phyloP scores from a whole-genome alignment of 2,113 vertebrate species.

The Thomomys bottae region DNA sequence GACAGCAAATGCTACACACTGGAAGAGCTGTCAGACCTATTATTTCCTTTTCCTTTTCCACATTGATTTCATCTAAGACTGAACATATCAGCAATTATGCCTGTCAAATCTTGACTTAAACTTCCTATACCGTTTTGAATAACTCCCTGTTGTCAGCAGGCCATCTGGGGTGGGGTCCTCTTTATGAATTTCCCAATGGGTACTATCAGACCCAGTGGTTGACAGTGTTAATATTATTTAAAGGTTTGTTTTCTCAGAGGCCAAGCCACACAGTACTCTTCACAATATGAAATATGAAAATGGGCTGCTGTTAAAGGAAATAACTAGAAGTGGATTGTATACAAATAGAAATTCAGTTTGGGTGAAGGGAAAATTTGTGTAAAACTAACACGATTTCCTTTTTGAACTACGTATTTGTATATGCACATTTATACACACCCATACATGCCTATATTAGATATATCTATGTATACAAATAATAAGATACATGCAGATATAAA shows the following conservation, averaged over 20 bases:
- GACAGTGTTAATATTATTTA: neutral
- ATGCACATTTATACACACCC: too few relatives aligned
- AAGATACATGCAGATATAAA: neutral
- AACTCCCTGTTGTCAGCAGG: neutral
- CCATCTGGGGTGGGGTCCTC: conserved; percentile 3
- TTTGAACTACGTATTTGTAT: neutral
- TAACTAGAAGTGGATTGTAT: neutral
- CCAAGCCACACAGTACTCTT: neutral
- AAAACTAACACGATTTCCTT: neutral
- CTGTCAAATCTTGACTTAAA: conserved; percentile 46
- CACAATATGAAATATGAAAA: conserved; percentile 37
- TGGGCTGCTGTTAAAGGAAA: neutral
- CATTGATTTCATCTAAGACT: conserved; percentile 52
- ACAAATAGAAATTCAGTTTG: neutral
- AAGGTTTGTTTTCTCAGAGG: neutral
- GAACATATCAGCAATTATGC: conserved; percentile 63
- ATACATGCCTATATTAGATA: too few relatives aligned
- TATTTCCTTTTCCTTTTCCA: conserved; percentile 35
- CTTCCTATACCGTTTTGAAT: conserved; percentile 36
- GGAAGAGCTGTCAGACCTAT: conserved; percentile 11
- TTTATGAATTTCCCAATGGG: neutral
- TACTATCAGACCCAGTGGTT: neutral
- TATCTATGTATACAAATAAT: too few relatives aligned
- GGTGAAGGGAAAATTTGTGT: neutral
- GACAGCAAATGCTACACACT: neutral